Conservation (phyloP, 2,113 vertebrate genomes). For the Chascanopsetta lugubris region DNA sequence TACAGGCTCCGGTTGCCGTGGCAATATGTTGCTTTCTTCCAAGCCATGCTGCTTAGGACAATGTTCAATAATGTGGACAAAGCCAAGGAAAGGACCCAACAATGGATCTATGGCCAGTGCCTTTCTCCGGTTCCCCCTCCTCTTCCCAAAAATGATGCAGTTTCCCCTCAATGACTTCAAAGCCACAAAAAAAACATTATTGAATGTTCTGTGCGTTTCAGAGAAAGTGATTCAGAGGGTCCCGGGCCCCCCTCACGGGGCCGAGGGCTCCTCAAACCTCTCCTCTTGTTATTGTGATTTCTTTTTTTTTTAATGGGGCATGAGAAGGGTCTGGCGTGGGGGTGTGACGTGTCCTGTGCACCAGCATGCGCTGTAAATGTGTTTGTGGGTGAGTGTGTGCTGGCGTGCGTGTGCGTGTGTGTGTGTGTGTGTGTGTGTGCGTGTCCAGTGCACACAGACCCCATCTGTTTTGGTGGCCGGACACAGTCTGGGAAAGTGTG, state of each 20-base stretch:
- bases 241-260: slow-evolving; percentile 76
- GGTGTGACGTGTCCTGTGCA: slow-evolving; percentile 79
- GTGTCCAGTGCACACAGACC: slow-evolving; percentile 80
- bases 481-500: slow-evolving; percentile 82
- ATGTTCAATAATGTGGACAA: slow-evolving; percentile 64
- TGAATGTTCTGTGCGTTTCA: slow-evolving; percentile 78
- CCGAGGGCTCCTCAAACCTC: slow-evolving; percentile 74
- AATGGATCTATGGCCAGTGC: slow-evolving; percentile 81
- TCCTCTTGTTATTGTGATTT: slow-evolving; percentile 76
- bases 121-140: slow-evolving; percentile 30
- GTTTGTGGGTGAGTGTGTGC: slow-evolving; percentile 53
- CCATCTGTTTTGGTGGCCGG: slow-evolving; percentile 80
- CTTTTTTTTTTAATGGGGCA: slow-evolving; percentile 82
- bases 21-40: slow-evolving; percentile 73
- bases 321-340: slow-evolving; percentile 78
- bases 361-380: slow-evolving; percentile 26
- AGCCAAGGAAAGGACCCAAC: slow-evolving; percentile 67
- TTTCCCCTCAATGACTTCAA: slow-evolving; percentile 85
- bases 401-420: slow-evolving; percentile 72
- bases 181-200: slow-evolving; percentile 86
- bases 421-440: slow-evolving; percentile 23
- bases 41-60: slow-evolving; percentile 72
- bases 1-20: slow-evolving; percentile 72
- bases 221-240: slow-evolving; percentile 67
- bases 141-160: slow-evolving; percentile 85